Evolutionary conservation across 2,797 vertebrate species (phyloP), one percentile per base, ranked within the genome.

Genomic region (Spatula versicolor): DNA sequence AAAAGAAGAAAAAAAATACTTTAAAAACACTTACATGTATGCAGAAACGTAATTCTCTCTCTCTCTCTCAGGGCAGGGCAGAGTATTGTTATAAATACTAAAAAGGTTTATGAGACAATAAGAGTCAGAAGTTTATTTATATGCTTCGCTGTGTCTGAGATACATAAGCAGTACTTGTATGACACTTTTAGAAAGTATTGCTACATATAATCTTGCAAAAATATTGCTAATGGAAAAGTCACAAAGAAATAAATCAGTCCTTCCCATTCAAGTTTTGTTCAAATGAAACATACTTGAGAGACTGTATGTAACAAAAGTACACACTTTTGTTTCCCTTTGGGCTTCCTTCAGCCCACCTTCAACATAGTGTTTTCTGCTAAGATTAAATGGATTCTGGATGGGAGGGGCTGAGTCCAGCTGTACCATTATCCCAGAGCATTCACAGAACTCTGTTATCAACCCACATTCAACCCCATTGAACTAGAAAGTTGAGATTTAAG

Each of bases 331-430:
- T 87, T 90, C 11, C 71, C 31, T 68, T 45, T 1, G 2, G 15
- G 3, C 23, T 83, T 69, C 11, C 13, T 59, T 83, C 52, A 56
- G 14, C 8, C 23, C 33, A 66, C 6, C 14, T 48, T 23, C 69
- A 18, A 26, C 11, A 35, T 0, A 0, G 4, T 9, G 19, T 63
- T 59, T 83, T 77, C 26, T 73, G 22, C 13, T 33, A 35, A 30
- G 31, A 87, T 71, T 67, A 18, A 7, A 39, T 13, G 28, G 25
- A 2, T 60, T 9, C 11, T 41, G 15, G 12, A 2, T 41, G 22
- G 2, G 7, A 74, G 73, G 22, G 14, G 12, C 6, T 81, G 35
- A 77, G 71, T 67, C 3, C 30, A 74, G 21, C 6, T 59, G 18
- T 18, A 31, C 1, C 10, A 69, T 73, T n/a, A 1, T 5, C 26